These are phyloP conservation scores for Taenioides sp. DNA, from an alignment of 2,797 vertebrate genomes.

Conservation along the genomic window DNA sequence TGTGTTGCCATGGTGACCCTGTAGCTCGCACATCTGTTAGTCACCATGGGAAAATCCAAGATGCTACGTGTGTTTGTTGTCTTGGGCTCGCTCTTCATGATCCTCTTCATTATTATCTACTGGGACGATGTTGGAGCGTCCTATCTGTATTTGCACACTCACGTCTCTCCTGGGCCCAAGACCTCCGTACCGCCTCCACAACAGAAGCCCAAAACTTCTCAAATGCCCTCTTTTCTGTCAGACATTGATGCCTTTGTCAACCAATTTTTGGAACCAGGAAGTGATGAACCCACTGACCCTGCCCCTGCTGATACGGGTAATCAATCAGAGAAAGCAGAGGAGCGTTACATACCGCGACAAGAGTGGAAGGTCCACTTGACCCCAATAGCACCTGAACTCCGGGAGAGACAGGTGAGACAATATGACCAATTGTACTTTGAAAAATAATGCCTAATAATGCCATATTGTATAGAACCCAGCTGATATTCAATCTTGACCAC, in stretches of 20 bases:
- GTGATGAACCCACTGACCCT: slow-evolving; percentile 73
- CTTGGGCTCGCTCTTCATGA: slow-evolving; percentile 90
- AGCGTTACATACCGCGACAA: slow-evolving; percentile 82
- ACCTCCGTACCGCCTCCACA: slow-evolving; percentile 63
- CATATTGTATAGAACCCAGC: too few species aligned
- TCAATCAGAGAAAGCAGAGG: slow-evolving; percentile 76
- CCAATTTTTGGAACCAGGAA: slow-evolving; percentile 81
- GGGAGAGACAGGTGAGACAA: slow-evolving; percentile 63
- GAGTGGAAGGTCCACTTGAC: slow-evolving; percentile 89
- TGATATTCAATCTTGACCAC: too few species aligned
- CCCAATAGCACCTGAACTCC: slow-evolving; percentile 75
- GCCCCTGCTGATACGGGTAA: slow-evolving; percentile 65
- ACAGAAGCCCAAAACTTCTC: slow-evolving; percentile 40
- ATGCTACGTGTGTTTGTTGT: slow-evolving; percentile 89
- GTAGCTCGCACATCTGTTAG: slow-evolving; percentile 42
- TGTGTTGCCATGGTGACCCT: slow-evolving; percentile 56
- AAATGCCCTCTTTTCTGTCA: slow-evolving; percentile 69
- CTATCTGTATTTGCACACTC: slow-evolving; percentile 86
- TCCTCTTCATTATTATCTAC: slow-evolving; percentile 95
- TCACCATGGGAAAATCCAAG: slow-evolving; percentile 89
- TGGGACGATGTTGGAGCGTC: slow-evolving; percentile 92
- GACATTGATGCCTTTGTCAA: slow-evolving; percentile 88
- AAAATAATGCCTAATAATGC: background rate
- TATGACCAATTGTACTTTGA: background rate
- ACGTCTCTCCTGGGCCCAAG: slow-evolving; percentile 82